Conservation (phyloP, 2,797 vertebrate genomes). For the Fistularia commersonii region DNA sequence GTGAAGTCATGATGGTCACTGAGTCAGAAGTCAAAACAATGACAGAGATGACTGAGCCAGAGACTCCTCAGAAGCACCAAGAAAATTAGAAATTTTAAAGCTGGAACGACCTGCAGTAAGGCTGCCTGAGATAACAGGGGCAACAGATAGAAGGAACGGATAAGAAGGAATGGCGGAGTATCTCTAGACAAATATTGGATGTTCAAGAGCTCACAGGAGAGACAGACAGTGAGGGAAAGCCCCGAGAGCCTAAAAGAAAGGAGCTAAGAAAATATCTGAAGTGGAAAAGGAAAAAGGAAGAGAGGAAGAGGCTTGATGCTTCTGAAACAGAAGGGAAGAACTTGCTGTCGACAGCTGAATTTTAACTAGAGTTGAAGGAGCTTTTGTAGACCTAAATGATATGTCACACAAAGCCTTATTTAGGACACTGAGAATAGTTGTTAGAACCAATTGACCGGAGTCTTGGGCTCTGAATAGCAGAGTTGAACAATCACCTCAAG, state of each 20-base stretch:
- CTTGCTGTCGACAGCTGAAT: conserved; percentile 39
- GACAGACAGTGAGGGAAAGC: conserved; percentile 28
- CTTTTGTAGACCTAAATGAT: conserved; percentile 24
- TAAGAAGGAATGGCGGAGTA: conserved; percentile 44
- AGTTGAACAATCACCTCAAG: background rate
- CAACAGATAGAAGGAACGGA: conserved; percentile 16
- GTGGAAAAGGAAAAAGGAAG: conserved; percentile 31
- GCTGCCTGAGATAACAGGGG: conserved; percentile 14
- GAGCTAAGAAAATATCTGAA: conserved; percentile 49
- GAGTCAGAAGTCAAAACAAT: conserved; percentile 30
- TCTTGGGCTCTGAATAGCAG: too few relatives aligned
- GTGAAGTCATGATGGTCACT: conserved; percentile 11
- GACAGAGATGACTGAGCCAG: conserved; percentile 11
- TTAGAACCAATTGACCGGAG: conserved; percentile 6
- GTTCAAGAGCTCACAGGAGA: conserved; percentile 53
- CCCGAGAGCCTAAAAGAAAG: conserved; percentile 21
- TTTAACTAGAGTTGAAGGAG: conserved; percentile 31
- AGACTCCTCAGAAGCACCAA: conserved; percentile 9
- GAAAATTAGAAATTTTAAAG: conserved; percentile 1
- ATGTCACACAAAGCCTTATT: conserved; percentile 12
- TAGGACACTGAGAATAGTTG: conserved; percentile 6
- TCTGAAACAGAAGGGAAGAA: conserved; percentile 44
- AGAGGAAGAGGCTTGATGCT: conserved; percentile 28
- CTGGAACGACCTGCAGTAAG: conserved; percentile 15
- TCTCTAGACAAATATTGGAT: conserved; percentile 54